Percentiles rank a stretch among this genome's conserved stretches.
These are phyloP conservation scores for Anisognathus igniventris DNA, from an alignment of 2,797 vertebrate genomes.

Conservation along the genomic window DNA sequence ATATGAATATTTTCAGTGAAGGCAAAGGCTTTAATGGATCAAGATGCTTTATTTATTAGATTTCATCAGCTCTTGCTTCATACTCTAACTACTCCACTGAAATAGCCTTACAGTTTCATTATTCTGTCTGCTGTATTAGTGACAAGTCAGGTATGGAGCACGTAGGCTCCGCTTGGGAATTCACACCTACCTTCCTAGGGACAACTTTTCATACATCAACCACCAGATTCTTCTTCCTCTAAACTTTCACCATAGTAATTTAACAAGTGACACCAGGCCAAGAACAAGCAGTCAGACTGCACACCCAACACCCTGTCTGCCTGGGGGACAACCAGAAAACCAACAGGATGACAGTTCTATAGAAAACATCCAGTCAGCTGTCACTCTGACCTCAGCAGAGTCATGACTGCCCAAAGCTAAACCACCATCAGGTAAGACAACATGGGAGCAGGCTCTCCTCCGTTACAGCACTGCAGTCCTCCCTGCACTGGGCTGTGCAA, in stretches of 20 bases:
- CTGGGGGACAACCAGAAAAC: not conserved
- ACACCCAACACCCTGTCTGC: not conserved
- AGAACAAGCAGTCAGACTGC: not conserved
- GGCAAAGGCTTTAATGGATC: not conserved
- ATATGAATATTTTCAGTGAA: not conserved
- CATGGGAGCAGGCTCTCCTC: not conserved
- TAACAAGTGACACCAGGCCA: not conserved
- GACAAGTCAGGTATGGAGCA: not conserved
- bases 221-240: not conserved
- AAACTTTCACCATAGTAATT: not conserved
- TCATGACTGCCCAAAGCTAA: not conserved
- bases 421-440: not conserved
- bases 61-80: not conserved
- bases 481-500: not conserved
- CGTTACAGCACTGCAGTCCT: not conserved
- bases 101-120: not conserved
- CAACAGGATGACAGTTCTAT: not conserved
- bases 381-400: not conserved
- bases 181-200: not conserved
- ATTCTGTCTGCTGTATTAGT: not conserved
- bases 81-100: not conserved
- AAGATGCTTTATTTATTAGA: conserved; percentile 14
- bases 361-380: not conserved
- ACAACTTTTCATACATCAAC: not conserved
- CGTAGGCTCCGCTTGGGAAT: fast-evolving